Conservation (phyloP, 2,888 invertebrate species). For the Drosophila paranaensis region DNA sequence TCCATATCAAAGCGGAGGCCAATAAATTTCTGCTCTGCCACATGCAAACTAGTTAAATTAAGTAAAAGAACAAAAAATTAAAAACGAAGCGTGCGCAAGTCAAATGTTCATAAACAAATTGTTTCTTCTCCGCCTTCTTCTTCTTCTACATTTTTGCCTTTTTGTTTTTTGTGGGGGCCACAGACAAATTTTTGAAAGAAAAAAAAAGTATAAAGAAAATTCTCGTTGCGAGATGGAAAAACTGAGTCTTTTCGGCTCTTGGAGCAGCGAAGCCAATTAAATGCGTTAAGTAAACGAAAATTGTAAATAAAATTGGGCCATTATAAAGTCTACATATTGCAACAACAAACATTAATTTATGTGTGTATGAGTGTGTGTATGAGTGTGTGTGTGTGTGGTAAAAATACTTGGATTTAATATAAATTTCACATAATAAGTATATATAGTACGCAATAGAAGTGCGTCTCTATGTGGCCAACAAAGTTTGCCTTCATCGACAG, state of each 20-base stretch:
- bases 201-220: constrained; percentile 14
- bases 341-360: constrained; percentile 45
- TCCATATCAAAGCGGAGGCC: constrained; percentile 75
- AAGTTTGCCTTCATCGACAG: not conserved
- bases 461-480: not conserved
- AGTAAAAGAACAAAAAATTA: constrained; percentile 30
- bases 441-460: constrained; percentile 23
- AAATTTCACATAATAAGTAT: constrained; percentile 27
- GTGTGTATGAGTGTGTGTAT: not conserved
- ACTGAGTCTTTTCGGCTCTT: constrained; percentile 19
- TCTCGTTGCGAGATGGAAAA: constrained; percentile 27
- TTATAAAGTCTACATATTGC: constrained; percentile 52
- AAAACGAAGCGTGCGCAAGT: constrained; percentile 59
- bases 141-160: constrained; percentile 5
- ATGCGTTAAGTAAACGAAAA: constrained; percentile 62
- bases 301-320: constrained; percentile 56
- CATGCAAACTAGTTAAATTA: constrained; percentile 53
- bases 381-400: constrained; percentile 7
- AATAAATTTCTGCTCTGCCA: constrained; percentile 62
- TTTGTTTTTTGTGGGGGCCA: constrained; percentile 23
- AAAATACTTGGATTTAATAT: constrained; percentile 32
- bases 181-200: constrained; percentile 10
- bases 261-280: constrained; percentile 58
- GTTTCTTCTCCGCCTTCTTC: constrained; percentile 1
- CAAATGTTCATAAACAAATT: constrained; percentile 67